phyloP scores from a whole-genome alignment of 1,140 invertebrate genomes.

The Drosophila pectinifera region DNA sequence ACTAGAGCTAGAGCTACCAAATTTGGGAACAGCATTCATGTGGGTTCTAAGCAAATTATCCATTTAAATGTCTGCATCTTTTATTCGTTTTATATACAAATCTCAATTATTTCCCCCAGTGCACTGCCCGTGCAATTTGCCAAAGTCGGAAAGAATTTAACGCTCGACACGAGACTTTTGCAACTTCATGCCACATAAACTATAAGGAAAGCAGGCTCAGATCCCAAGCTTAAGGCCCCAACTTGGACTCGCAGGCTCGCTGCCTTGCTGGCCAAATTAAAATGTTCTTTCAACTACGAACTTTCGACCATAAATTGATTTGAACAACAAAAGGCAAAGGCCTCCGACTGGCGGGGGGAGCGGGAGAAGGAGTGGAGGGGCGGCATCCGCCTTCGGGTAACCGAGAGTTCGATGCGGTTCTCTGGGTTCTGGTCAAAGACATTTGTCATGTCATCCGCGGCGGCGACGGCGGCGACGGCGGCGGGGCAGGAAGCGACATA shows the following conservation, averaged over 20 bases:
- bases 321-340: conserved; percentile 76
- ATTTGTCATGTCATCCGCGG: conserved; percentile 84
- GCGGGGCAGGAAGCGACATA: conserved; percentile 72
- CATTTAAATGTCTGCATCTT: too few relatives aligned
- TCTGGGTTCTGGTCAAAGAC: conserved; percentile 70
- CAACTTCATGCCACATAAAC: conserved; percentile 76
- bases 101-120: not conserved
- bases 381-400: conserved; percentile 22
- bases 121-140: conserved; percentile 70
- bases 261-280: conserved; percentile 73
- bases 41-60: too few relatives aligned
- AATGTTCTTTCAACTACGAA: conserved; percentile 85
- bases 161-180: conserved; percentile 65
- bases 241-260: conserved; percentile 5
- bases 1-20: too few relatives aligned
- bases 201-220: conserved; percentile 72
- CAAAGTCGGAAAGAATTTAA: conserved; percentile 68
- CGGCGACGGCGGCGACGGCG: conserved; percentile 56
- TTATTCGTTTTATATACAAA: too few relatives aligned
- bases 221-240: conserved; percentile 31
- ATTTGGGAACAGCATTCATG: too few relatives aligned
- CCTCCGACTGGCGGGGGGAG: conserved; percentile 5
- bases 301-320: conserved; percentile 84
- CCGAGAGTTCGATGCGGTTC: conserved; percentile 45
- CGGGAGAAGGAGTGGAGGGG: not conserved